A percentile compares a stretch with the other conserved stretches of the same genome.
phyloP scores from a whole-genome alignment of 2,113 vertebrate genomes.

The Pleuronectes platessa region DNA sequence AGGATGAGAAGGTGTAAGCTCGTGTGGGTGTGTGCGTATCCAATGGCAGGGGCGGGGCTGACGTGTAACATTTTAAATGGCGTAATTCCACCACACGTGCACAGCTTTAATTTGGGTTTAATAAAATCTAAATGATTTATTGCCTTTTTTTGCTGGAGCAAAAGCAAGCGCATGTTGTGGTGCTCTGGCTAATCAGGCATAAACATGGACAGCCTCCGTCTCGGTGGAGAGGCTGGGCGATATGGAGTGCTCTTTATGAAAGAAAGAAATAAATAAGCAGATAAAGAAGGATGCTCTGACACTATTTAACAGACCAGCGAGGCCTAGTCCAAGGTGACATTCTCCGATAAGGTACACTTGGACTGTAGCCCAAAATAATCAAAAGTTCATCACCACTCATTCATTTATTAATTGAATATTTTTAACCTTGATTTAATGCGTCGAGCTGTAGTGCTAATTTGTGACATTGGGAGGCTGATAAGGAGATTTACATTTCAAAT shows the following conservation, averaged over 20 bases:
- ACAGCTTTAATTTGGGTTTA: conserved; percentile 75
- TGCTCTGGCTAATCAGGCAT: conserved; percentile 77
- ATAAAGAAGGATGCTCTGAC: conserved; percentile 77
- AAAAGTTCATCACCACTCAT: conserved; percentile 85
- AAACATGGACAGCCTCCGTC: conserved; percentile 68
- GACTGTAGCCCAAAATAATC: conserved; percentile 84
- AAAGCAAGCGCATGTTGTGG: conserved; percentile 69
- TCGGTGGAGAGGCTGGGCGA: conserved; percentile 41
- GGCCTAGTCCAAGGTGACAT: conserved; percentile 84
- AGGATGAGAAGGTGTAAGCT: conserved; percentile 16
- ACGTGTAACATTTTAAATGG: conserved; percentile 69
- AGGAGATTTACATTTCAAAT: conserved; percentile 86
- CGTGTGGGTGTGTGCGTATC: conserved; percentile 10
- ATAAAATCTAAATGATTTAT: conserved; percentile 82
- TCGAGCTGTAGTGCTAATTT: conserved; percentile 76
- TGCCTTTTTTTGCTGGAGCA: conserved; percentile 62
- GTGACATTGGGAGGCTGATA: conserved; percentile 80
- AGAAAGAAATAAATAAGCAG: conserved; percentile 77
- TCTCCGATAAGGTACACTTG: conserved; percentile 84
- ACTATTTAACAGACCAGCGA: conserved; percentile 81
- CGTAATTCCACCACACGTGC: conserved; percentile 72
- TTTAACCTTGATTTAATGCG: conserved; percentile 81
- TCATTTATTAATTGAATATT: conserved; percentile 88
- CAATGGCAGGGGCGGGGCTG: conserved; percentile 26
- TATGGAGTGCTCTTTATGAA: conserved; percentile 65